Conservation (phyloP, 2,888 invertebrate species). For the Drosophila acutilabella region DNA sequence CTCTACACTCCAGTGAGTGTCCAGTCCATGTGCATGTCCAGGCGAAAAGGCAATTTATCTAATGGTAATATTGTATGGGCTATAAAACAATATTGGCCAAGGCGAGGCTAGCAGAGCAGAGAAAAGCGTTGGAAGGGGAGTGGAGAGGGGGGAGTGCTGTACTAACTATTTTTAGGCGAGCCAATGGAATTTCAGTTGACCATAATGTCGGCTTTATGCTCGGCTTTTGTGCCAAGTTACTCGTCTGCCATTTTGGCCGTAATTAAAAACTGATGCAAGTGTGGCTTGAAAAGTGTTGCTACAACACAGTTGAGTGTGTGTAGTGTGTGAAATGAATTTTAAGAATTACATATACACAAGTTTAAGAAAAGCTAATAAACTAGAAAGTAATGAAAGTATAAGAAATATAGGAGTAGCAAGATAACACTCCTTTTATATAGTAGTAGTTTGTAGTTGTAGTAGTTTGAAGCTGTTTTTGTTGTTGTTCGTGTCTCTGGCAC, state of each 20-base stretch:
- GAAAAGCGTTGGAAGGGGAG: not conserved
- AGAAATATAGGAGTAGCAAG: not conserved
- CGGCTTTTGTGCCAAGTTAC: constrained; percentile 17
- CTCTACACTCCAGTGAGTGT: constrained; percentile 19
- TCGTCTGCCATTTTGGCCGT: constrained; percentile 28
- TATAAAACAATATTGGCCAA: constrained; percentile 77
- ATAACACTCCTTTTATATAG: not conserved
- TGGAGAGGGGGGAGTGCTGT: not conserved
- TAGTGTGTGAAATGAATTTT: not conserved
- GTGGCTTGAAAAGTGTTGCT: constrained; percentile 8
- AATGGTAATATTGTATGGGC: constrained; percentile 80
- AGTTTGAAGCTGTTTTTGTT: constrained; percentile 20
- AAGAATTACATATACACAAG: not conserved
- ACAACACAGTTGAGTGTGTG: constrained; percentile 8
- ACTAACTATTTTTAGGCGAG: constrained; percentile 60
- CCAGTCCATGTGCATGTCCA: constrained; percentile 48
- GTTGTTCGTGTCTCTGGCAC: constrained; percentile 24
- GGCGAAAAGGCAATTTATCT: constrained; percentile 76
- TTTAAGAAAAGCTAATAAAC: not conserved
- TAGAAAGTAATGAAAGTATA: not conserved
- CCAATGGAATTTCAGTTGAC: constrained; percentile 29
- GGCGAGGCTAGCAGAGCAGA: constrained; percentile 46
- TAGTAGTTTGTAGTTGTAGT: not conserved
- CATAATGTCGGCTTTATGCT: constrained; percentile 30
- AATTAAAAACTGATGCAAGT: constrained; percentile 47